Conservation (phyloP, 2,797 vertebrate genomes). For the Gallinago stenura region DNA sequence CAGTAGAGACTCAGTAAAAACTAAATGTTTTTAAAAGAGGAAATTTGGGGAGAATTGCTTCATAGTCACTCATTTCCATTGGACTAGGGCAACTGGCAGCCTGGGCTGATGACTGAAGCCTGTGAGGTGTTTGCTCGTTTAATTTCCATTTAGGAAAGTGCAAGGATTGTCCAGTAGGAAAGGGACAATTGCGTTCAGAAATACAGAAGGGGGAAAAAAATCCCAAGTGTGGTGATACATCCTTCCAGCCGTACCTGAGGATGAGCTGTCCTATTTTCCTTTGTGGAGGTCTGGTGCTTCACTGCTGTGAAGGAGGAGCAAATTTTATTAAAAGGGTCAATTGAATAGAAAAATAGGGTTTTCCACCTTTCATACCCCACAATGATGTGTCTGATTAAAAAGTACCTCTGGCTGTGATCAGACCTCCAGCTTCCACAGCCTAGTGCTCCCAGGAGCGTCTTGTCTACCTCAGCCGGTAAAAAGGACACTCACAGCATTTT, state of each 20-base stretch:
- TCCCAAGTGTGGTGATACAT: not conserved
- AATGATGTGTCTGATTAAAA: not conserved
- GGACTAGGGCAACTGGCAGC: no score
- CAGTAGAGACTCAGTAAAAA: not conserved
- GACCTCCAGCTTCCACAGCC: not conserved
- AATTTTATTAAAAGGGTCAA: not conserved
- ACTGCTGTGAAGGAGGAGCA: not conserved
- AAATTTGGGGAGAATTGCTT: not conserved
- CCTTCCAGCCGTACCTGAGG: not conserved
- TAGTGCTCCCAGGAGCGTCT: no score
- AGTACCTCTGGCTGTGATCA: no score
- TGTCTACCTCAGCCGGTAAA: not conserved
- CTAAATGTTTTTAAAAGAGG: not conserved
- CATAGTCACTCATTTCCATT: not conserved
- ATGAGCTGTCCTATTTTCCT: no score
- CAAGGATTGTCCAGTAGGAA: not conserved
- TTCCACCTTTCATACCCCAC: not conserved
- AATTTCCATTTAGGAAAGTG: not conserved
- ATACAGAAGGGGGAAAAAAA: not conserved
- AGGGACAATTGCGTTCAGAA: not conserved
- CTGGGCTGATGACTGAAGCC: not conserved
- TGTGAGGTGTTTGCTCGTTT: not conserved
- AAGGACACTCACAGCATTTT: not conserved
- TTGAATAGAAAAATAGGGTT: not conserved
- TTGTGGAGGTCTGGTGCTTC: not conserved